Evolutionary conservation across 92 coral and sea anemone genomes (phyloP).

Genomic region (Epizoanthus fatuus): DNA sequence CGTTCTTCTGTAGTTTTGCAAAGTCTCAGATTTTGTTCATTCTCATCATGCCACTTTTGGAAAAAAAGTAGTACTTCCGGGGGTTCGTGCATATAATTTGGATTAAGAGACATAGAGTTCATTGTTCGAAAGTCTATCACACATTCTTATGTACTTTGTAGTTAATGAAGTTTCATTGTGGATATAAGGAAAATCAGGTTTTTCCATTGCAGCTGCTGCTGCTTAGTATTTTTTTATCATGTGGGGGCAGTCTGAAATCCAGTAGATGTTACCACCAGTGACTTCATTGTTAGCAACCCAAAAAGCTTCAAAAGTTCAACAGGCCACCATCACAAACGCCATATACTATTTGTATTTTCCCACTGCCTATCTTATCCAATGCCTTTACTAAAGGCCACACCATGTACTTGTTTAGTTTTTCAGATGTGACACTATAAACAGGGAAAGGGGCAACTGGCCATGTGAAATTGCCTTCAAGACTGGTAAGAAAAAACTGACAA

Average conservation of each 20-base stretch:
- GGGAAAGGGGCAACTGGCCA: conserved; percentile 63
- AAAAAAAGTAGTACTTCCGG: too few species aligned
- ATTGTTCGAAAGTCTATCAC: conserved; percentile 32
- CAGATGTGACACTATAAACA: conserved; percentile 40
- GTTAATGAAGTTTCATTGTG: conserved; percentile 9
- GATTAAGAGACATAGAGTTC: background rate
- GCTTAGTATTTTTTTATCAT: conserved; percentile 33
- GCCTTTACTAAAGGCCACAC: conserved; percentile 26
- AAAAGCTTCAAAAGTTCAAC: background rate
- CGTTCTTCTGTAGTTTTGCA: background rate
- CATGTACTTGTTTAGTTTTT: conserved; percentile 29
- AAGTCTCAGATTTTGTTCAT: background rate
- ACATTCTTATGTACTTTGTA: conserved; percentile 7
- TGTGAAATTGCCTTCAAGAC: conserved; percentile 51
- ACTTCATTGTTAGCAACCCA: conserved; percentile 26
- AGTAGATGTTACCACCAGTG: conserved; percentile 34
- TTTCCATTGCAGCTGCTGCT: conserved; percentile 23
- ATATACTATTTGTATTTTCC: conserved; percentile 8
- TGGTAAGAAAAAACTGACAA: conserved; percentile 57
- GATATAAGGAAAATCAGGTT: background rate
- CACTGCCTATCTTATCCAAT: conserved; percentile 15
- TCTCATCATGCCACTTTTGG: conserved; percentile 44
- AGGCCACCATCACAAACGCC: conserved; percentile 42
- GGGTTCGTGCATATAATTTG: conserved; percentile 22
- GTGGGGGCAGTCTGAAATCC: conserved; percentile 39